phyloP scores from a whole-genome alignment of 2,797 vertebrate species.

The Gymnoscopelus braueri region DNA sequence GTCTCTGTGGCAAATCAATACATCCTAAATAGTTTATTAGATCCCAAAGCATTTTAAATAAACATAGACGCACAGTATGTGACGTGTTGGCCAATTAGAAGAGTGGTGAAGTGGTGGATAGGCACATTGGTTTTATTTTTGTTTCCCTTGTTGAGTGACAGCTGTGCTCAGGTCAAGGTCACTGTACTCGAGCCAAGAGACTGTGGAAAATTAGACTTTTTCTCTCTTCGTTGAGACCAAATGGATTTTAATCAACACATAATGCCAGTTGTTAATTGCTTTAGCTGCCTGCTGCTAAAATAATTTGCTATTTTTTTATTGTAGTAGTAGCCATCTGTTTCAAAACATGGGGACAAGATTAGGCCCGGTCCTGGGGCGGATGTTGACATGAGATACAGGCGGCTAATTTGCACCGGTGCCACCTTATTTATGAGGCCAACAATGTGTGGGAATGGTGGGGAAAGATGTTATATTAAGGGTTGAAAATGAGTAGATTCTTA shows the following conservation, averaged over 20 bases:
- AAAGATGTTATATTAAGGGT: slow-evolving; percentile 23
- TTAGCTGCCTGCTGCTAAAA: slow-evolving; percentile 84
- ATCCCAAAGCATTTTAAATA: too few relatives aligned
- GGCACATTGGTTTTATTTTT: slow-evolving; percentile 16
- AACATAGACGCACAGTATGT: too few relatives aligned
- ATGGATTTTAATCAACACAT: slow-evolving; percentile 90
- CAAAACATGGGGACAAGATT: slow-evolving; percentile 78
- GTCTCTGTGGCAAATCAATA: too few relatives aligned
- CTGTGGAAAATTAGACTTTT: slow-evolving; percentile 73
- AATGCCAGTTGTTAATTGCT: slow-evolving; percentile 89
- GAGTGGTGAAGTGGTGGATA: not conserved
- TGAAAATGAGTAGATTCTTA: slow-evolving; percentile 1
- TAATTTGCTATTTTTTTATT: slow-evolving; percentile 85
- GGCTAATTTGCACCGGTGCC: slow-evolving; percentile 77
- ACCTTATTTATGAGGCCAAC: slow-evolving; percentile 70
- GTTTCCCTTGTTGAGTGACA: slow-evolving; percentile 48
- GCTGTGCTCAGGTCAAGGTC: slow-evolving; percentile 74
- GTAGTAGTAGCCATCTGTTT: slow-evolving; percentile 87
- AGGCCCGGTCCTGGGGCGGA: slow-evolving; percentile 75
- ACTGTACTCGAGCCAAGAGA: slow-evolving; percentile 65
- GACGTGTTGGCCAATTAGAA: too few relatives aligned
- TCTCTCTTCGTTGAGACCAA: slow-evolving; percentile 76
- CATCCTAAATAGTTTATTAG: too few relatives aligned
- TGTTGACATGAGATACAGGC: slow-evolving; percentile 77
- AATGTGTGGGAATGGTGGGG: slow-evolving; percentile 46